Conservation (phyloP, 2,113 vertebrate species). For the Lepus timidus region DNA sequence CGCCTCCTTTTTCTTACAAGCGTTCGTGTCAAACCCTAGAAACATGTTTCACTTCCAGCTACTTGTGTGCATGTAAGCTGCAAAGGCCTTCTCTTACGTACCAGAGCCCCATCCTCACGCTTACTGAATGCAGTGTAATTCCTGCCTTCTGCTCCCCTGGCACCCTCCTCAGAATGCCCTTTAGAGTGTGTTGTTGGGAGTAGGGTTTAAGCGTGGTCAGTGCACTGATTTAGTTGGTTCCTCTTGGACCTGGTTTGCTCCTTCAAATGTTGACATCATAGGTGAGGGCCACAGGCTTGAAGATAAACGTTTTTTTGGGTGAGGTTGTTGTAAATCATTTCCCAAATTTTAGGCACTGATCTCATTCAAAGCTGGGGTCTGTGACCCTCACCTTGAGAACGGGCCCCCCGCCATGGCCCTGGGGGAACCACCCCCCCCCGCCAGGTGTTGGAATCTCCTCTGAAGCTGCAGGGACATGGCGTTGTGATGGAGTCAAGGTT, state of each 20-base stretch:
- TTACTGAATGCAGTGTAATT: background rate
- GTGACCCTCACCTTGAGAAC: background rate
- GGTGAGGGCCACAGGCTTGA: background rate
- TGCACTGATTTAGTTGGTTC: background rate
- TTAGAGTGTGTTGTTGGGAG: background rate
- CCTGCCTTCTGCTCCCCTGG: background rate
- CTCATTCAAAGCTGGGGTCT: background rate
- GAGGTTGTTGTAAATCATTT: background rate
- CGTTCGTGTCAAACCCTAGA: background rate
- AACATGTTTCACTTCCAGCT: background rate
- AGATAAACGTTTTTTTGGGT: background rate
- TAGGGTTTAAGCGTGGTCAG: background rate
- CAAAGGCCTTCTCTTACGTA: background rate
- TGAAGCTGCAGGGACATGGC: background rate
- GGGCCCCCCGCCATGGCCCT: background rate
- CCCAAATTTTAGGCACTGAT: background rate
- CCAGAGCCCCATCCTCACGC: background rate
- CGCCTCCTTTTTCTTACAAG: no score
- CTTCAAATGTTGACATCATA: background rate
- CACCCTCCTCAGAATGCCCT: background rate
- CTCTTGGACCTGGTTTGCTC: background rate
- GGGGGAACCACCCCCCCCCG: rapidly evolving
- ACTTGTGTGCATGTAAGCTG: background rate
- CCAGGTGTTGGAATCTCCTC: background rate
- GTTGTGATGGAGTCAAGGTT: background rate